phyloP scores from a whole-genome alignment of 2,113 vertebrate genomes.

The Bubo blakistoni region DNA sequence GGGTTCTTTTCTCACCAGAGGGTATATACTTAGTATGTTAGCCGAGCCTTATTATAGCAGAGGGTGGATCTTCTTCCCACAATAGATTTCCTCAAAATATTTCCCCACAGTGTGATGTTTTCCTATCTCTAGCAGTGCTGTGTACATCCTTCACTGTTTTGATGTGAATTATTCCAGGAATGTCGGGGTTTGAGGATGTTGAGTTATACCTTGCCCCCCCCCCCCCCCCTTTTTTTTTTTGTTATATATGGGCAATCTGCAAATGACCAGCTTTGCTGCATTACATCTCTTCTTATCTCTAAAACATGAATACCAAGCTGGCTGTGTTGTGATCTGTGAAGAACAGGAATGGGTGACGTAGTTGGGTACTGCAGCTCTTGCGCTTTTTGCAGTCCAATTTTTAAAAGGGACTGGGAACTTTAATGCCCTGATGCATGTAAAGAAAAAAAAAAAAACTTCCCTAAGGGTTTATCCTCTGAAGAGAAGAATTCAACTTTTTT shows the following conservation, averaged over 20 bases:
- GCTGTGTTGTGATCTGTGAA: background rate
- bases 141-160: background rate
- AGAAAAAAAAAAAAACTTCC: background rate
- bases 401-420: background rate
- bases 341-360: background rate
- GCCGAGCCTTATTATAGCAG: background rate
- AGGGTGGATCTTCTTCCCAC: background rate
- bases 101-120: background rate
- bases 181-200: background rate
- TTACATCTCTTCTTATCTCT: background rate
- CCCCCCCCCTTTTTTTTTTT: rapidly evolving
- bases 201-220: background rate
- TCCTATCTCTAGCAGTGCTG: background rate
- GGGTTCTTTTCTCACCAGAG: background rate
- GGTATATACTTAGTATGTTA: background rate
- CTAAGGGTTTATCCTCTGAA: background rate
- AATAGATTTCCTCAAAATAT: background rate
- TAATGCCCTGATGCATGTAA: background rate
- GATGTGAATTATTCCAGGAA: background rate
- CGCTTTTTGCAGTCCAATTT: background rate
- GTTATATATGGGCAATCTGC: background rate
- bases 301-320: background rate
- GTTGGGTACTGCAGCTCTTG: background rate
- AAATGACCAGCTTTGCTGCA: background rate
- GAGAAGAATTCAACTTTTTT: background rate